phyloP scores from a whole-genome alignment of 1,140 invertebrate genomes.

The Sitophilus oryzae region DNA sequence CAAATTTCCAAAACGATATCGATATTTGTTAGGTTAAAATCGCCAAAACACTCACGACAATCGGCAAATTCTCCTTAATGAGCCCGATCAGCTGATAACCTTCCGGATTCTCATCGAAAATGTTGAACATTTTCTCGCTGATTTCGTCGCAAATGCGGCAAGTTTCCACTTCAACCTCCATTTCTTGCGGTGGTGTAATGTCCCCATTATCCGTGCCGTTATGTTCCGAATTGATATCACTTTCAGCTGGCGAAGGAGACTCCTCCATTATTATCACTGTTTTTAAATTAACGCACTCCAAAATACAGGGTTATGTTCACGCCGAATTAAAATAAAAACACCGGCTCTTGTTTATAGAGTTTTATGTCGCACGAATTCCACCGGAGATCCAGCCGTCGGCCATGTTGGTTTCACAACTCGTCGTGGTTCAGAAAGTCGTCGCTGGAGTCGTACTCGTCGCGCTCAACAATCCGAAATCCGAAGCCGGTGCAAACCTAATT shows the following conservation, averaged over 20 bases:
- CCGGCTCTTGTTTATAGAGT: neutral
- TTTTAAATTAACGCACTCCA: neutral
- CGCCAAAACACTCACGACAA: constrained; percentile 41
- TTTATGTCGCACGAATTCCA: neutral
- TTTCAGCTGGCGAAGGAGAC: neutral
- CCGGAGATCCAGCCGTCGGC: constrained; percentile 19
- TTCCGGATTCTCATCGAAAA: constrained; percentile 39
- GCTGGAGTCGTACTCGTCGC: neutral
- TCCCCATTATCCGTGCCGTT: neutral
- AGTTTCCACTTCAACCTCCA: constrained; percentile 20
- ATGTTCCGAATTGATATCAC: neutral
- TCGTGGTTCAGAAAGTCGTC: neutral
- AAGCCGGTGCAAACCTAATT: neutral
- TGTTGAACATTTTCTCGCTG: constrained; percentile 36
- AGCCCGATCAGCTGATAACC: constrained; percentile 39
- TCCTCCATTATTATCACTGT: neutral
- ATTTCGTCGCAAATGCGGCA: constrained; percentile 41
- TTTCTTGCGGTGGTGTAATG: too few species aligned
- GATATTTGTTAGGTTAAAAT: neutral
- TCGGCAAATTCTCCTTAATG: constrained; percentile 40
- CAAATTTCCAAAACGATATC: too few species aligned
- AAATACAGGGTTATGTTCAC: neutral
- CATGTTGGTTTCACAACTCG: constrained; percentile 14
- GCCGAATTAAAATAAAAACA: constrained; percentile 2
- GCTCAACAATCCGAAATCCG: neutral